Percentiles rank a stretch among this genome's conserved stretches.
Conservation (phyloP, 2,797 vertebrate species). For the Amblyraja radiata region DNA sequence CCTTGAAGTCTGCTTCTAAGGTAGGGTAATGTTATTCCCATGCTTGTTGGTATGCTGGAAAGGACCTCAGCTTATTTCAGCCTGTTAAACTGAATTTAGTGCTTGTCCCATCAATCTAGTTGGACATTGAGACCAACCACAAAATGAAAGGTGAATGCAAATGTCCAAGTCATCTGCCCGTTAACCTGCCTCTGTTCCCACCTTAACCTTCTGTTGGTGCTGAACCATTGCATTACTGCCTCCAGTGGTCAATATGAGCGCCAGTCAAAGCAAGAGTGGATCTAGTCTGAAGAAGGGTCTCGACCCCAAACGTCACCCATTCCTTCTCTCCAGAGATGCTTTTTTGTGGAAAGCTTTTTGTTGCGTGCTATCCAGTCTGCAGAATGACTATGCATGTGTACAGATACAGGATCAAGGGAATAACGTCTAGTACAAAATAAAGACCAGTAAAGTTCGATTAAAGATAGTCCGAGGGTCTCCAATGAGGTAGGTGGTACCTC, state of each 20-base stretch:
- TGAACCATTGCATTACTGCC: neutral
- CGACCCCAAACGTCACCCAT: too few relatives aligned
- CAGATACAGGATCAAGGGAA: too few relatives aligned
- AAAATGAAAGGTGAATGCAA: neutral
- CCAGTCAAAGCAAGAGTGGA: neutral
- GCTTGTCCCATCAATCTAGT: neutral
- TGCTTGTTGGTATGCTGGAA: neutral
- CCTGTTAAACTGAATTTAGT: neutral
- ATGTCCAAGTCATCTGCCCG: neutral
- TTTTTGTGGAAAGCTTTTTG: too few relatives aligned
- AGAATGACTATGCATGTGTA: too few relatives aligned
- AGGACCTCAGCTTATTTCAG: neutral
- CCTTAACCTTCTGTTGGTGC: neutral
- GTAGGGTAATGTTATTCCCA: neutral
- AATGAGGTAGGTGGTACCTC: too few relatives aligned
- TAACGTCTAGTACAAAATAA: too few relatives aligned
- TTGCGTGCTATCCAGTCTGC: too few relatives aligned
- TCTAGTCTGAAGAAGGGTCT: neutral
- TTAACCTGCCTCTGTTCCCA: neutral
- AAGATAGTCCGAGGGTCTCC: too few relatives aligned
- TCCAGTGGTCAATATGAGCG: neutral
- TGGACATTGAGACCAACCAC: neutral
- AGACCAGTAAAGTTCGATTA: too few relatives aligned
- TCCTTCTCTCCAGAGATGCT: too few relatives aligned
- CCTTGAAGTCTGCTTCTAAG: neutral